Evolutionary conservation across 2,888 invertebrate species (phyloP).

Genomic region (Petrolisthes cinctipes): DNA sequence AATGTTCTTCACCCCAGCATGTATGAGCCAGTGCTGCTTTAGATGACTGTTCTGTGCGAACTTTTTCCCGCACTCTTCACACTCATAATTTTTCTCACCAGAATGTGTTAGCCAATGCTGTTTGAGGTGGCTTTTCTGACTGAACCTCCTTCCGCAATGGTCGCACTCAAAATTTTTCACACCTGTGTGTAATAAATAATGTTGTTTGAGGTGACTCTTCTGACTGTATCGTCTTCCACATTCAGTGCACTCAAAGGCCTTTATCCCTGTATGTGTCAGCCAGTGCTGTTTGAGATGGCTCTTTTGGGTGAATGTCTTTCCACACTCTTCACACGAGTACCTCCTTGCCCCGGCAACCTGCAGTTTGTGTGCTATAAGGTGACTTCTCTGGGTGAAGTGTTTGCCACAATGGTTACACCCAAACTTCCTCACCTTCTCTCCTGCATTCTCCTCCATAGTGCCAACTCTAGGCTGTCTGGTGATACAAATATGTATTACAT

Average conservation of each 20-base stretch:
- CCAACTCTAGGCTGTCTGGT: too few species aligned
- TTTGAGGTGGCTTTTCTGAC: conserved; percentile 8
- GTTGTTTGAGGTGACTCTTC: conserved; percentile 13
- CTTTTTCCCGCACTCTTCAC: conserved; percentile 21
- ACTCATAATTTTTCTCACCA: conserved; percentile 24
- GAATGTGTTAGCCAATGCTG: conserved; percentile 25
- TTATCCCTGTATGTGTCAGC: conserved; percentile 11
- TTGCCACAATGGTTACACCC: background rate
- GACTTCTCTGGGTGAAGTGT: background rate
- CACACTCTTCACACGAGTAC: conserved; percentile 21
- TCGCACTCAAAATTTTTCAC: conserved; percentile 20
- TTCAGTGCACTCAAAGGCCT: conserved; percentile 10
- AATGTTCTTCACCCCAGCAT: conserved; percentile 12
- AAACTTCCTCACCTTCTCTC: background rate
- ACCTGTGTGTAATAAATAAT: conserved; percentile 5
- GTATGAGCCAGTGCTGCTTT: conserved; percentile 7
- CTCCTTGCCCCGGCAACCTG: background rate
- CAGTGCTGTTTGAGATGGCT: conserved; percentile 26
- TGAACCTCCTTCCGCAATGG: conserved; percentile 21
- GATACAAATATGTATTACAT: too few species aligned
- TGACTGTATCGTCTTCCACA: conserved; percentile 2
- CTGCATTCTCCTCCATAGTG: too few species aligned
- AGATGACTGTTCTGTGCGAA: conserved; percentile 14
- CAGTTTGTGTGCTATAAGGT: background rate
- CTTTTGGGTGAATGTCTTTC: conserved; percentile 18